Evolutionary conservation across 2,888 invertebrate genomes (phyloP).

Genomic region (Ashinkailepas kermadecensis): DNA sequence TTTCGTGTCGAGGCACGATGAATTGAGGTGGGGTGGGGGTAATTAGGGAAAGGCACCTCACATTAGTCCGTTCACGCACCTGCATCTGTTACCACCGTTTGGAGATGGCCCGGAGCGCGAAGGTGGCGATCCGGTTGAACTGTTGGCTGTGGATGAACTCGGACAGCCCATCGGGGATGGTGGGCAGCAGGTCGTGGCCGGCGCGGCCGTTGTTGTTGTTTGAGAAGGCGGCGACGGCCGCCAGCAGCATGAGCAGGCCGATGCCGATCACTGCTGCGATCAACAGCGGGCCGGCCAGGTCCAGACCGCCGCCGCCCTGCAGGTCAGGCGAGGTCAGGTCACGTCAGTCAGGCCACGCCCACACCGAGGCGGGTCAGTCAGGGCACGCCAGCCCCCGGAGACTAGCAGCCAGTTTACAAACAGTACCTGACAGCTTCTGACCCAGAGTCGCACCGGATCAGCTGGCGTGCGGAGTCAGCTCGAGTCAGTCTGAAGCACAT

Average conservation of each 20-base stretch:
- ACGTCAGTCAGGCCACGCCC: too few species aligned
- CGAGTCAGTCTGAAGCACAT: too few species aligned
- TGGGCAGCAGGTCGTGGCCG: background rate
- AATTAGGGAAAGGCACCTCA: too few species aligned
- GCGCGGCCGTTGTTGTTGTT: background rate
- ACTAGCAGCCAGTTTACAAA: too few species aligned
- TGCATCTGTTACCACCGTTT: background rate
- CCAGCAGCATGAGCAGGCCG: background rate
- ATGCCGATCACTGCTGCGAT: background rate
- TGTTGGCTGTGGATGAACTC: background rate
- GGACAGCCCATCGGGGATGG: background rate
- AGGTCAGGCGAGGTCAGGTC: too few species aligned
- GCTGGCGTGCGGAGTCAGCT: too few species aligned
- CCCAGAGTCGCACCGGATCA: too few species aligned
- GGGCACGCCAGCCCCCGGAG: too few species aligned
- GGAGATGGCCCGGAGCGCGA: background rate
- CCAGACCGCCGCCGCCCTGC: background rate
- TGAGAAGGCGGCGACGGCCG: background rate
- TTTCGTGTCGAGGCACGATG: too few species aligned
- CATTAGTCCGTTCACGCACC: background rate
- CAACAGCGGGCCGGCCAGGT: background rate
- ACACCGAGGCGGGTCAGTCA: too few species aligned
- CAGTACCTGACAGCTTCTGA: too few species aligned
- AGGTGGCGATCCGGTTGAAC: conserved; percentile 6
- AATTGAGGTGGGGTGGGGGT: too few species aligned